Evolutionary conservation across 2,113 vertebrate species (phyloP).

Genomic region (Saguinus midas): DNA sequence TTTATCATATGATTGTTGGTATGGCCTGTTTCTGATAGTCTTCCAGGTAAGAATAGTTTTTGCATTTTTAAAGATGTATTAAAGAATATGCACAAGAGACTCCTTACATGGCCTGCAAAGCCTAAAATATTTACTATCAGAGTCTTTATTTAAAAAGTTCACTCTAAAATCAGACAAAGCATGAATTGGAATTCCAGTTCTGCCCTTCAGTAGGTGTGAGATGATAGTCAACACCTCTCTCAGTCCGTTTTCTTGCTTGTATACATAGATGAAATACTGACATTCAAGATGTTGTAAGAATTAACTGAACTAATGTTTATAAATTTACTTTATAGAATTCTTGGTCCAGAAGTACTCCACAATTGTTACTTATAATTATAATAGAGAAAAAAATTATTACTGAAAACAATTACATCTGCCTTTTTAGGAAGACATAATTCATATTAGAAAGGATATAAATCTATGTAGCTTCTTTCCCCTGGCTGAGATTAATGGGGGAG

Average conservation of each 20-base stretch:
- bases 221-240: background rate
- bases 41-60: background rate
- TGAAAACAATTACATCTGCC: slow-evolving; percentile 39
- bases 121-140: slow-evolving; percentile 5
- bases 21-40: background rate
- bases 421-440: slow-evolving; percentile 49
- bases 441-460: slow-evolving; percentile 33
- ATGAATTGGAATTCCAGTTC: background rate
- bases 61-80: background rate
- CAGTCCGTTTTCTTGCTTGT: background rate
- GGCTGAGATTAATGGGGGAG: slow-evolving; percentile 42
- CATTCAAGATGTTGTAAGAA: background rate
- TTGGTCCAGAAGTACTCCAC: background rate
- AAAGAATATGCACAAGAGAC: background rate
- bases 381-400: slow-evolving; percentile 22
- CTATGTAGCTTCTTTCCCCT: slow-evolving; percentile 7
- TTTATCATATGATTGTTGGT: too few species aligned
- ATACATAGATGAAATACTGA: background rate
- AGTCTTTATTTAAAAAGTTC: background rate
- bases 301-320: background rate
- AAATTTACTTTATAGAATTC: background rate
- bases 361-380: slow-evolving; percentile 50
- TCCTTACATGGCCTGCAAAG: background rate
- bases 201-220: background rate
- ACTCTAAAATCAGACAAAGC: background rate